Conservation (phyloP, 2,888 invertebrate genomes). For the Oxycera nigricornis region DNA sequence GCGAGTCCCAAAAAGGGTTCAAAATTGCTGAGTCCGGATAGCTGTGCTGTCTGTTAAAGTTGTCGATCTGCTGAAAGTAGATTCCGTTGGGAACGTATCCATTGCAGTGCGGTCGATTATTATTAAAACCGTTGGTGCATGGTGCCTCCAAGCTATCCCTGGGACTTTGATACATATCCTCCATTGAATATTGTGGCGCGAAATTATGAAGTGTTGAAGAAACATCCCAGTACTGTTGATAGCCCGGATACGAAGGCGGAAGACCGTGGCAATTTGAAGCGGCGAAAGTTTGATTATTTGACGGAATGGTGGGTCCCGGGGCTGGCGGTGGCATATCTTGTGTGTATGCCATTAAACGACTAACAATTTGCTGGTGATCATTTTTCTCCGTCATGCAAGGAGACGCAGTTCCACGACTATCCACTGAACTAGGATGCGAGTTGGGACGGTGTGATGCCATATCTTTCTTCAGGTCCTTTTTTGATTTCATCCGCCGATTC, state of each 20-base stretch:
- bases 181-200: not conserved
- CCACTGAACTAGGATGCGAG: slow-evolving; percentile 29
- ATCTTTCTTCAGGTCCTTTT: slow-evolving; percentile 66
- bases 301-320: not conserved
- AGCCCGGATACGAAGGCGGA: not conserved
- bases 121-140: not conserved
- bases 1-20: slow-evolving; percentile 11
- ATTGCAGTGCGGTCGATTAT: not conserved
- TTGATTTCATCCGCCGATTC: slow-evolving; percentile 82
- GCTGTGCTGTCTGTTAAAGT: not conserved
- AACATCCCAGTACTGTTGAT: slow-evolving; percentile 1
- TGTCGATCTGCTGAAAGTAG: not conserved
- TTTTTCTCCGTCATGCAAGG: slow-evolving; percentile 1
- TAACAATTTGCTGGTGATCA: slow-evolving; percentile 47
- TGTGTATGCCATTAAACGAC: slow-evolving; percentile 46
- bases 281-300: not conserved
- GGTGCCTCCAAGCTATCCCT: not conserved
- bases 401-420: slow-evolving; percentile 31
- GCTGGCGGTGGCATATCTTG: slow-evolving; percentile 33
- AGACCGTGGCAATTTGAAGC: not conserved
- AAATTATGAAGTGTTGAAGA: not conserved
- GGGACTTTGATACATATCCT: not conserved
- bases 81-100: slow-evolving; percentile 16
- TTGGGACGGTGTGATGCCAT: slow-evolving; percentile 7
- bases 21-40: not conserved